Base-by-base conservation (phyloP, 2,888 invertebrate genomes). In the Cheilosia scutellata region DNA sequence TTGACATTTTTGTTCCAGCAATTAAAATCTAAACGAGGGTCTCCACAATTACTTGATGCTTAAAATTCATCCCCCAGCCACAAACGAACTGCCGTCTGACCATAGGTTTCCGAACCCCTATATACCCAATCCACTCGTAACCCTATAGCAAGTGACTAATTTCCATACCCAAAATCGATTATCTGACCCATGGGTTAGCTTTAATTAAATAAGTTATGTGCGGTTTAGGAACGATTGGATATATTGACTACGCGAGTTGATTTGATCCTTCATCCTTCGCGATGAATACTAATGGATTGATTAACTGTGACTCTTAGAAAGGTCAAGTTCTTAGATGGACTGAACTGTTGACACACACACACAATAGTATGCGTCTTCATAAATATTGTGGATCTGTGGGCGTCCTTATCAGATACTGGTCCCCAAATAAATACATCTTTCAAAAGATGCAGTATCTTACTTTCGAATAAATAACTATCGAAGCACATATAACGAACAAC, bases 121-220 rank as follows among this genome's bases (percentile, higher is more conserved):
- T 20, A 20, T 20, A 27, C 5, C 27, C 13, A 29, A 4, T 29
- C 47, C 47, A 31, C n/a, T 65, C 44, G 42, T 5, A 51, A 5
- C 16, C 27, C 51, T 4, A 27, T 42, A 40, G 49, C 57, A 33
- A 37, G 60, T 71, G 60, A 71, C 60, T 72, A 68, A 86, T 86
- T 82, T 77, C 68, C 76, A 76, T 77, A 20, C 40, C 65, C 74
- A 42, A 40, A 86, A 82, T 80, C 80, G 76, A 86, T 86, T 86
- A 80, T 76, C 65, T 80, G 76, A 76, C 80, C 84, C 76, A 37
- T 51, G 80, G 86, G 86, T 86, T 71, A 80, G 76, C 62, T 82
- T 80, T 86, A 80, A 80, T 86, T 82, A 80, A 86, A 80, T 80
- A 76, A 80, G 66, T 76, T 86, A 63, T 80, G 76, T 82, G 80